phyloP scores from a whole-genome alignment of 2,113 vertebrate species.

The Oxygymnocypris stewartii region DNA sequence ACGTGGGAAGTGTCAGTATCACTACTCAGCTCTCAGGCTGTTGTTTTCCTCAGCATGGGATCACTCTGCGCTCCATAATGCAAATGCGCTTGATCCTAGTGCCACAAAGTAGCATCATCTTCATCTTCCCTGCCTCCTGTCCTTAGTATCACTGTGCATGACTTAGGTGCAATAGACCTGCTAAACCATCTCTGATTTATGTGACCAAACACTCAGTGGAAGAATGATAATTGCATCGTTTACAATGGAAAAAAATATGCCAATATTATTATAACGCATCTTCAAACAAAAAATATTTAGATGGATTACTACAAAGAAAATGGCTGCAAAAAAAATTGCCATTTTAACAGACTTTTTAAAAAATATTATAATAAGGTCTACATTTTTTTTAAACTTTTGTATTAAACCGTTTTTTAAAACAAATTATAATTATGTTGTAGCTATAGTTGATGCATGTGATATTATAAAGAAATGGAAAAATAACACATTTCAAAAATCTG shows the following conservation, averaged over 20 bases:
- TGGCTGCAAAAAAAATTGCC: background rate
- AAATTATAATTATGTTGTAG: background rate
- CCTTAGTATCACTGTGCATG: constrained; percentile 38
- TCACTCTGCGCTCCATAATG: constrained; percentile 54
- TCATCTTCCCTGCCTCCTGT: constrained; percentile 27
- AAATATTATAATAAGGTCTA: no score
- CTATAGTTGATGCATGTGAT: background rate
- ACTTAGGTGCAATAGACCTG: constrained; percentile 26
- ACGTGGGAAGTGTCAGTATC: constrained; percentile 68
- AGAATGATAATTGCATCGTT: background rate
- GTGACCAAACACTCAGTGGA: background rate
- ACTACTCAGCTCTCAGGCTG: constrained; percentile 72
- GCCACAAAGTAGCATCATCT: constrained; percentile 9
- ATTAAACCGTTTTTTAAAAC: background rate
- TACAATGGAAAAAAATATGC: background rate
- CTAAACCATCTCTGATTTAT: constrained; percentile 52
- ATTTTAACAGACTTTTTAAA: background rate
- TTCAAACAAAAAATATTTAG: background rate
- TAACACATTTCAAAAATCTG: background rate
- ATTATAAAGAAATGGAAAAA: background rate
- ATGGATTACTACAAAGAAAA: background rate
- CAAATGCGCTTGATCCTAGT: constrained; percentile 33
- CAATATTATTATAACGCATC: background rate
- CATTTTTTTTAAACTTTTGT: background rate
- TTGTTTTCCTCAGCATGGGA: constrained; percentile 59